Evolutionary conservation across 2,797 vertebrate species (phyloP), one percentile per base, ranked within the genome.

Genomic region (Alosa sapidissima): DNA sequence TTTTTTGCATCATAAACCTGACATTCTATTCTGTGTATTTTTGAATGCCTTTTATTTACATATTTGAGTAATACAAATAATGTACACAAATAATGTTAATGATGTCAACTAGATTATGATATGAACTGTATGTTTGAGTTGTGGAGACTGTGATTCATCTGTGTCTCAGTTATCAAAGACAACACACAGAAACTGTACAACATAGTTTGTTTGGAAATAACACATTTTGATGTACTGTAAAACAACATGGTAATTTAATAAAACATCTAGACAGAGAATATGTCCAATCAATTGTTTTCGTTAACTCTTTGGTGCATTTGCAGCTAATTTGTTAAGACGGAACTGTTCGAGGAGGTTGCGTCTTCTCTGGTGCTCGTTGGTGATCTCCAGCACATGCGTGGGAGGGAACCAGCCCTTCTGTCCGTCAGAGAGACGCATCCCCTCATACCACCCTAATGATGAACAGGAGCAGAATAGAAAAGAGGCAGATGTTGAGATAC

Each of bases 341-440:
- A 96, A 96, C 82, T 97, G 96, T 87, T 97, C 96, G 0, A 95
- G 92, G 9, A 98, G 93, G 89, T 97, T 97, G 45, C 96, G 93
- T 62, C 97, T 92, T 75, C 96, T 92, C 88, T 97, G 95, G 0
- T 98, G 97, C 87, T 98, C 97, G 8, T 96, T 97, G 62, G 97
- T 97, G 92, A 98, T 97, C 94, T 98, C 97, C 1, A 94, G 91
- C 83, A 96, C 96, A 19, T 95, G 91, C 0, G 84, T 88, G 0
- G 92, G 88, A 0, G 97, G 97, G 90, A 98, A 98, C 94, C 97
- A 97, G 84, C 97, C 97, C 88, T 93, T 96, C 91, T 93, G 94
- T n/a, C 95, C 94, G 33, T 96, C 96, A 0, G 93, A 94, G 52
- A 97, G 91, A 9, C 96, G 96, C 85, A 95, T 93, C 0, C 97